phyloP scores from a whole-genome alignment of 2,888 invertebrate species.

The Orthosia cruda region DNA sequence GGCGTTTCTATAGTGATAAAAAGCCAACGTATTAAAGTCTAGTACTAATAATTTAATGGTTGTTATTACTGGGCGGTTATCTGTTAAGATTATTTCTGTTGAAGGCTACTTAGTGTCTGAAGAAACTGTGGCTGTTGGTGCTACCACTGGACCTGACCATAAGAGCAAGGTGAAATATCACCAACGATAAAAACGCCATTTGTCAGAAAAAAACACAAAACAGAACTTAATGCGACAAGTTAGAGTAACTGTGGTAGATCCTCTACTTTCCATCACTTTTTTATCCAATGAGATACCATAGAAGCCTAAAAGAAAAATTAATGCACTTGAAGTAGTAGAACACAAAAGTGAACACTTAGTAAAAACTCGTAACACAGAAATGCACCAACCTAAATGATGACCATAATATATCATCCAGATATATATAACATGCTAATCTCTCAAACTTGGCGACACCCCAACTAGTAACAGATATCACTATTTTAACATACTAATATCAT shows the following conservation, averaged over 20 bases:
- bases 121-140: slow-evolving; percentile 11
- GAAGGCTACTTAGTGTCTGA: slow-evolving; percentile 49
- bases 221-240: not conserved
- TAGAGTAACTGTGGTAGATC: not conserved
- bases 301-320: not conserved
- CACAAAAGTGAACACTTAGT: not conserved
- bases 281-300: not conserved
- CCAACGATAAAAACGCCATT: not conserved
- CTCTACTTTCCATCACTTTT: not conserved
- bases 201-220: not conserved
- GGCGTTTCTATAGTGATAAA: slow-evolving; percentile 58
- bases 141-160: slow-evolving; percentile 32
- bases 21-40: slow-evolving; percentile 53
- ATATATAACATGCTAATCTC: slow-evolving; percentile 2
- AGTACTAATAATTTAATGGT: slow-evolving; percentile 53
- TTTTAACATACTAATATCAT: not conserved
- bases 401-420: not conserved
- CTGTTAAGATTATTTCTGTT: slow-evolving; percentile 48
- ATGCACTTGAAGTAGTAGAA: not conserved
- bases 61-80: slow-evolving; percentile 51
- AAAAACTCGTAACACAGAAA: not conserved
- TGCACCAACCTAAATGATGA: not conserved
- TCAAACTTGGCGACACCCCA: slow-evolving; percentile 6
- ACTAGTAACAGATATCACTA: slow-evolving; percentile 33
- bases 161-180: slow-evolving; percentile 11